Conservation (phyloP, 2,888 invertebrate genomes). For the Lasioglossum oenotherae region DNA sequence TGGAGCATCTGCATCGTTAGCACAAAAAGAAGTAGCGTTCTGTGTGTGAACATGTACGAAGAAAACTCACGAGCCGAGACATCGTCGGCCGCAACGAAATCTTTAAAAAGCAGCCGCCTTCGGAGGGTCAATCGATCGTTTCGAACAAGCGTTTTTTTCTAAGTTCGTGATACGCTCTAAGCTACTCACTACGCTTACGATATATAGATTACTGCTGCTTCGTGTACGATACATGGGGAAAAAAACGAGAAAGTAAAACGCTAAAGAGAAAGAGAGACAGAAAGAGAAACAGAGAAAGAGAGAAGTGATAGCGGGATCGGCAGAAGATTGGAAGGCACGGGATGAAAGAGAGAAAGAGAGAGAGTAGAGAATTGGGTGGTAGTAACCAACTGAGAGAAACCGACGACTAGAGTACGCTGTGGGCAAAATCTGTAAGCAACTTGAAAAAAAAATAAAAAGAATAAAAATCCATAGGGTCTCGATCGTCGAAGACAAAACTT, state of each 20-base stretch:
- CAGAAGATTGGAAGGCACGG: not conserved
- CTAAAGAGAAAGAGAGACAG: slow-evolving; percentile 31
- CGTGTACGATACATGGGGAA: slow-evolving; percentile 62
- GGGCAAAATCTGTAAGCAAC: not conserved
- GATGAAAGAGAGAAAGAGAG: not conserved
- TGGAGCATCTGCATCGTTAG: not conserved
- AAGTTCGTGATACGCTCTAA: slow-evolving; percentile 64
- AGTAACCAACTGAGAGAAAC: slow-evolving; percentile 8
- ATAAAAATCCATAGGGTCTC: not conserved
- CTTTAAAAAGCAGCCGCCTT: slow-evolving; percentile 3
- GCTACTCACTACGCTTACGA: slow-evolving; percentile 70
- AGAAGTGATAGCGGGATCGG: slow-evolving; percentile 21
- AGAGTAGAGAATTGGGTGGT: not conserved
- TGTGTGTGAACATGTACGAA: not conserved
- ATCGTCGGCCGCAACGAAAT: not conserved
- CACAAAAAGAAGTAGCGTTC: not conserved
- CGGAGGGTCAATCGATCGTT: slow-evolving; percentile 25
- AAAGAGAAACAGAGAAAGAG: not conserved
- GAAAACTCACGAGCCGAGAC: not conserved
- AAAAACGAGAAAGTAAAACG: slow-evolving; percentile 38
- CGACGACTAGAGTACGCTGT: not conserved
- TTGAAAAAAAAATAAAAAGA: not conserved
- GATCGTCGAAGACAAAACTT: not conserved
- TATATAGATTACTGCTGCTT: slow-evolving; percentile 52
- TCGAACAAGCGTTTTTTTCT: slow-evolving; percentile 58